Conservation (phyloP, 1,140 invertebrate species). For the Drosophila bocqueti region DNA sequence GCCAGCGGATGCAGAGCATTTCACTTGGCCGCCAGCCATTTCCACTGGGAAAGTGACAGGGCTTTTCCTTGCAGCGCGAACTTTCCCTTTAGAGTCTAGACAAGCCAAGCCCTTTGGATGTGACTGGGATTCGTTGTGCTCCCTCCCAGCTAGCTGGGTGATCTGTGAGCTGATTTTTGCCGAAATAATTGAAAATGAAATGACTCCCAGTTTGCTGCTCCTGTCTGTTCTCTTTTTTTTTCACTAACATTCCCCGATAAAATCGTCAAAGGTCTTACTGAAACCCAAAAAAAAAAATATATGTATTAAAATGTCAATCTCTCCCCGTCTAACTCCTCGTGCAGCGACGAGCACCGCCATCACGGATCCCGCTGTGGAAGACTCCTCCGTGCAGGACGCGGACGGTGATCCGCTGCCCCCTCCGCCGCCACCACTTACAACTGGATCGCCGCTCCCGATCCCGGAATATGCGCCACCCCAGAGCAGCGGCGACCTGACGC, state of each 20-base stretch:
- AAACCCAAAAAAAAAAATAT: slow-evolving; percentile 19
- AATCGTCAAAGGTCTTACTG: slow-evolving; percentile 34
- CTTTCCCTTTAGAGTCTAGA: slow-evolving; percentile 19
- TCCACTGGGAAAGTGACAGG: slow-evolving; percentile 36
- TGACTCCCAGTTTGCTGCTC: slow-evolving; percentile 18
- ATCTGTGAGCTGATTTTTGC: slow-evolving; percentile 4
- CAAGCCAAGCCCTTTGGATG: slow-evolving; percentile 26
- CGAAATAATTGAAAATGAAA: background rate
- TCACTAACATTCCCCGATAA: slow-evolving; percentile 42
- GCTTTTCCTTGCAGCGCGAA: slow-evolving; percentile 17
- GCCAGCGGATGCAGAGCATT: slow-evolving; percentile 15
- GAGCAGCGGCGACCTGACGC: slow-evolving; percentile 31
- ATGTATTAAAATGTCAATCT: slow-evolving; percentile 11
- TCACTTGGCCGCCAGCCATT: slow-evolving; percentile 47
- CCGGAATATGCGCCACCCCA: slow-evolving; percentile 16
- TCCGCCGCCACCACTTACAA: slow-evolving; percentile 48
- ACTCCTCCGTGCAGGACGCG: slow-evolving; percentile 2
- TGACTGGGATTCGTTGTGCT: background rate
- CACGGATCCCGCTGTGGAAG: slow-evolving; percentile 43
- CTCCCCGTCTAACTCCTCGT: background rate
- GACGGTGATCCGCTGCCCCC: slow-evolving; percentile 17
- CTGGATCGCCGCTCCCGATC: slow-evolving; percentile 8
- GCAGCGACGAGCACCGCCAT: slow-evolving; percentile 30
- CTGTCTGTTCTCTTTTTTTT: slow-evolving; percentile 21
- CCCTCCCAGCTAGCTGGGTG: background rate